phyloP scores from a whole-genome alignment of 37 sponge, comb jelly and placozoan species.

The Theonella swinhoei region DNA sequence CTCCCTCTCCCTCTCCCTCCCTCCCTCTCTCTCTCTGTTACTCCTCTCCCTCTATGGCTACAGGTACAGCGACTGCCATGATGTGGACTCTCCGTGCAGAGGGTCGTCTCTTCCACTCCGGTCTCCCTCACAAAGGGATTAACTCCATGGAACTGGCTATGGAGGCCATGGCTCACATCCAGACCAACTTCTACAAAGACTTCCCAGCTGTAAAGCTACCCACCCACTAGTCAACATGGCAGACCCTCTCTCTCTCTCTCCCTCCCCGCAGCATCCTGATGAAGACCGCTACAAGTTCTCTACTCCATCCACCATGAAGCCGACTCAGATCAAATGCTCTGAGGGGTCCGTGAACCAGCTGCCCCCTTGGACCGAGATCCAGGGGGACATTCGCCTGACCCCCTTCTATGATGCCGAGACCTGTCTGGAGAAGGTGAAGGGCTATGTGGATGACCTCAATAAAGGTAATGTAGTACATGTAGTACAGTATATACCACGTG shows the following conservation, averaged over 20 bases:
- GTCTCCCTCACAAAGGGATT: slow-evolving; percentile 82
- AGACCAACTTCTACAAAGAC: slow-evolving; percentile 68
- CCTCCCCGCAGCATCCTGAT: slow-evolving; percentile 39
- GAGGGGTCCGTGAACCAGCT: slow-evolving; percentile 79
- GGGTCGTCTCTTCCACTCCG: slow-evolving; percentile 83
- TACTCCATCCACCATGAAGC: slow-evolving; percentile 83
- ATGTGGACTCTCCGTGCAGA: slow-evolving; percentile 70
- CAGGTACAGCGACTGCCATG: slow-evolving; percentile 56
- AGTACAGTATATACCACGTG: no score
- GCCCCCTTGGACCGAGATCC: slow-evolving; percentile 67
- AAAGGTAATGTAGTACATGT: slow-evolving; percentile 11
- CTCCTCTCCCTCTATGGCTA: neutral
- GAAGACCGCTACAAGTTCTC: slow-evolving; percentile 70
- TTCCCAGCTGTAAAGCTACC: slow-evolving; percentile 58
- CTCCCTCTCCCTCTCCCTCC: neutral
- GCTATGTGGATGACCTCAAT: slow-evolving; percentile 60
- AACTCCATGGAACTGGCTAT: slow-evolving; percentile 71
- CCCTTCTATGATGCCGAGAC: slow-evolving; percentile 74
- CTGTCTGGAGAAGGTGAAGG: slow-evolving; percentile 52
- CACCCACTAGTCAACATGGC: neutral
- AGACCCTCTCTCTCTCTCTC: neutral
- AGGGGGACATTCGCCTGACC: slow-evolving; percentile 76
- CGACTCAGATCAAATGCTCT: slow-evolving; percentile 62
- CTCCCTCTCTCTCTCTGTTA: neutral
- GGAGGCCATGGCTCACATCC: slow-evolving; percentile 55